Evolutionary conservation across 2,797 vertebrate species (phyloP).

Genomic region (Pachyuromys duprasi): DNA sequence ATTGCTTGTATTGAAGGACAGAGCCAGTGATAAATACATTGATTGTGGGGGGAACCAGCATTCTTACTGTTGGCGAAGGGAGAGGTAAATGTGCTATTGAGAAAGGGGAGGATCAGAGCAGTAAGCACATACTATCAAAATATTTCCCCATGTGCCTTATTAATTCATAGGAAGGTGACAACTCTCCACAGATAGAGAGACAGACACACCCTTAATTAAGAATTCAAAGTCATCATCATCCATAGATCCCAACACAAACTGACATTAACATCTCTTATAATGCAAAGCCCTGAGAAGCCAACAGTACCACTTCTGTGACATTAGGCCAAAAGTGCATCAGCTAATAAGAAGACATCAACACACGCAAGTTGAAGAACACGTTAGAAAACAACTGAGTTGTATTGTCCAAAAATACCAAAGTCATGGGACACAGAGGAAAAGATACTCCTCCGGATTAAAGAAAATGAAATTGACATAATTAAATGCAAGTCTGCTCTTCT

Average conservation of each 20-base stretch:
- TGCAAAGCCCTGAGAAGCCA: background rate
- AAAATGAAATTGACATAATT: background rate
- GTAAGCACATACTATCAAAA: background rate
- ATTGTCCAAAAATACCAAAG: background rate
- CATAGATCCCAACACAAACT: background rate
- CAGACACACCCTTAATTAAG: background rate
- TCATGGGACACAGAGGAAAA: background rate
- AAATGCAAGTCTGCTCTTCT: background rate
- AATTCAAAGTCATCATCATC: constrained; percentile 3
- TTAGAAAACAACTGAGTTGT: background rate
- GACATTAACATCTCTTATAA: background rate
- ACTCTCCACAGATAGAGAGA: background rate
- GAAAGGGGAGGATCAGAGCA: background rate
- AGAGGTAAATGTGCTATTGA: background rate
- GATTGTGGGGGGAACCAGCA: background rate
- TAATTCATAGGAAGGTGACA: background rate
- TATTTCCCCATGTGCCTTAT: background rate
- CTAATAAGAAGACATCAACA: background rate
- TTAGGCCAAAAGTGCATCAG: background rate
- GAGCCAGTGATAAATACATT: constrained; percentile 1
- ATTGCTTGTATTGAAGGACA: background rate
- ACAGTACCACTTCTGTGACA: background rate
- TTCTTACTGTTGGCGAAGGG: background rate
- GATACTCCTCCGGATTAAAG: background rate
- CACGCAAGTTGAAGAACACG: background rate